phyloP scores from a whole-genome alignment of 2,113 vertebrate species.

The Microtus pennsylvanicus region DNA sequence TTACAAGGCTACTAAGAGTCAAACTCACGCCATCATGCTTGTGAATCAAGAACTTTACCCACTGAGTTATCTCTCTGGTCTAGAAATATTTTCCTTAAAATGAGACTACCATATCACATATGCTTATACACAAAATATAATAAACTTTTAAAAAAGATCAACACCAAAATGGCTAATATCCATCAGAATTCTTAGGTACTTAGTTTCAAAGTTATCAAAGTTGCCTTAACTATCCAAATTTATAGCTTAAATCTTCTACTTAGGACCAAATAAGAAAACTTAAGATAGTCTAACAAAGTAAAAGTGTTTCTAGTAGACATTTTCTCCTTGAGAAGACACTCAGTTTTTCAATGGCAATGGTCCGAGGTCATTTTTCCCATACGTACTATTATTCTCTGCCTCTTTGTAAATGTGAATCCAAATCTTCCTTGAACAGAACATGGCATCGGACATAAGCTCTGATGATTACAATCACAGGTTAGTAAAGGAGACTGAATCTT shows the following conservation, averaged over 20 bases:
- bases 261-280: not conserved
- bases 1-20: not conserved
- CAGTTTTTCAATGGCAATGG: not conserved
- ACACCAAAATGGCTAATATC: not conserved
- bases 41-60: too few species aligned
- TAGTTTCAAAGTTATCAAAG: not conserved
- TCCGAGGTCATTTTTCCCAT: not conserved
- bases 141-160: not conserved
- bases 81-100: too few species aligned
- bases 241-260: not conserved
- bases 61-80: too few species aligned
- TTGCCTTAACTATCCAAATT: not conserved
- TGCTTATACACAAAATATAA: not conserved
- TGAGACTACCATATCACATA: not conserved
- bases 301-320: not conserved
- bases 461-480: not conserved
- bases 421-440: not conserved
- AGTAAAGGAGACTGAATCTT: not conserved
- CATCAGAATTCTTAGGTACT: not conserved
- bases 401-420: not conserved
- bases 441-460: not conserved
- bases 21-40: not conserved
- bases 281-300: not conserved
- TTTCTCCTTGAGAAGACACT: not conserved
- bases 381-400: not conserved